Evolutionary conservation across 2,113 vertebrate genomes (phyloP).

Genomic region (Etheostoma cragini): DNA sequence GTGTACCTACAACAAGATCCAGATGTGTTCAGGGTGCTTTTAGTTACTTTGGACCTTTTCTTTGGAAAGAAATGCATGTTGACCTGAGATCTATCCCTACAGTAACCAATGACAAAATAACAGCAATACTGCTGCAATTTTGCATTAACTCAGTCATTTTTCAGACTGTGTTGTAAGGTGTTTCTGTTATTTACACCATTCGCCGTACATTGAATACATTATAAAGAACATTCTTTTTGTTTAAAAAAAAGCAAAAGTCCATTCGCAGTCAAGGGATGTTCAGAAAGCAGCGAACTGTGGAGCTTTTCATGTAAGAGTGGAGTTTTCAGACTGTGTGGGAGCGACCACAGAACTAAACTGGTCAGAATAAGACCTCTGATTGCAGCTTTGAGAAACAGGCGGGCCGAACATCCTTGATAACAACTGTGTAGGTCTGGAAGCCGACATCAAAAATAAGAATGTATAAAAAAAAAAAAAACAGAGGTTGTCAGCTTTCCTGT

Average conservation of each 20-base stretch:
- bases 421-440: constrained; percentile 38
- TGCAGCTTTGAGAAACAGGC: constrained; percentile 58
- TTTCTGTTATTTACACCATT: background rate
- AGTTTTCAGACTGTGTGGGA: constrained; percentile 61
- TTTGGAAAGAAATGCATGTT: background rate
- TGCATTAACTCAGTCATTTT: background rate
- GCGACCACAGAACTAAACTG: constrained; percentile 22
- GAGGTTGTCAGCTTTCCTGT: background rate
- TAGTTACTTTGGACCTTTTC: background rate
- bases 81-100: background rate
- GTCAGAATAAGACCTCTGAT: constrained; percentile 57
- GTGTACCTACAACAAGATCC: constrained; percentile 39
- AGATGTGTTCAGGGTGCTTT: constrained; percentile 39
- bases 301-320: background rate
- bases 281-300: constrained; percentile 4
- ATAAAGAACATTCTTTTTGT: background rate
- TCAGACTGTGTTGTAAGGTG: no score
- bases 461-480: background rate
- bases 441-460: constrained; percentile 36
- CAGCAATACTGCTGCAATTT: background rate
- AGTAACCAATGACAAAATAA: background rate
- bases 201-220: background rate
- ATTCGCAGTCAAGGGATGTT: background rate
- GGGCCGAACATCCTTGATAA: constrained; percentile 47
- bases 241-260: background rate